A percentile compares a stretch with the other conserved stretches of the same genome.
Conservation (phyloP, 2,113 vertebrate species). For the Oophaga pumilio region DNA sequence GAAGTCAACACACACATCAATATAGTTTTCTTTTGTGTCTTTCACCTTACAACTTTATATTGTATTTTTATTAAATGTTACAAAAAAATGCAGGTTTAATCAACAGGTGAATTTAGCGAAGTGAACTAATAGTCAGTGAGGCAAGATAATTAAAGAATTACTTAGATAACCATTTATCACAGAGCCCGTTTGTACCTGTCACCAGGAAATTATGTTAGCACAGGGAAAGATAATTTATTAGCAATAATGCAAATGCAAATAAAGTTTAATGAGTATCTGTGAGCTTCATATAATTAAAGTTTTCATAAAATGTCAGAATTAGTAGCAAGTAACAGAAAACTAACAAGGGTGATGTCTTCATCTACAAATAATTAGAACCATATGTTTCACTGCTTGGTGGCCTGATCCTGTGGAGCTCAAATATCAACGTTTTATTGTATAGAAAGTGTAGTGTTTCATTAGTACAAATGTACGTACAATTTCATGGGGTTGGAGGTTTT, state of each 20-base stretch:
- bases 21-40: neutral
- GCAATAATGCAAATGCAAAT: slow-evolving; percentile 50
- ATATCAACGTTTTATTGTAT: neutral
- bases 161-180: slow-evolving; percentile 48
- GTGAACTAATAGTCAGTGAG: slow-evolving; percentile 4
- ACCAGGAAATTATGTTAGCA: slow-evolving; percentile 44
- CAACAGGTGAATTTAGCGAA: slow-evolving; percentile 23
- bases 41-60: neutral
- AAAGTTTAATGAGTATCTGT: slow-evolving; percentile 48
- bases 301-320: slow-evolving; percentile 42
- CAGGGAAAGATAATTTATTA: slow-evolving; percentile 48
- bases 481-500: neutral
- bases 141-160: slow-evolving; percentile 46
- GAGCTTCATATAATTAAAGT: slow-evolving; percentile 9
- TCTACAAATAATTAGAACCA: slow-evolving; percentile 14
- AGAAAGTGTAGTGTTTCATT: neutral
- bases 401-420: neutral
- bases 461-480: neutral
- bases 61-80: neutral
- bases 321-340: slow-evolving; percentile 12
- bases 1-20: neutral
- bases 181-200: slow-evolving; percentile 44
- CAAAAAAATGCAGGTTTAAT: neutral
- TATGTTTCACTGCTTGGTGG: neutral
- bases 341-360: neutral